A percentile compares a stretch with the other conserved stretches of the same genome.
Conservation (phyloP, 2,113 vertebrate genomes). For the Thalassoma bifasciatum region DNA sequence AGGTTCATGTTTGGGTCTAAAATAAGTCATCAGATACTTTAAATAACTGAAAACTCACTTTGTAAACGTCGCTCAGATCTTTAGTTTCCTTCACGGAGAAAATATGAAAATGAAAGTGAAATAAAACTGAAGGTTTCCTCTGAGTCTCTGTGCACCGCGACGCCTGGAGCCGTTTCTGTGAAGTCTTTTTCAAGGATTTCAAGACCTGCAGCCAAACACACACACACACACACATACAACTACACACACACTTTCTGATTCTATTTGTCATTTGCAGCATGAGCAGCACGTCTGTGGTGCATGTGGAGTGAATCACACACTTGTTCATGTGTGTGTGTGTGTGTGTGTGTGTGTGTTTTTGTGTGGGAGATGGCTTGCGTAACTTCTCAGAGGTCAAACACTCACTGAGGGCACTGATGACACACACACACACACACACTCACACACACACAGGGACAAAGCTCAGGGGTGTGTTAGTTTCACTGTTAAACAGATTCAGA, state of each 20-base stretch:
- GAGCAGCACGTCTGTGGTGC: conserved; percentile 19
- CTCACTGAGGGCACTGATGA: conserved; percentile 44
- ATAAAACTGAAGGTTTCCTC: neutral
- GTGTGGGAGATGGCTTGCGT: conserved; percentile 59
- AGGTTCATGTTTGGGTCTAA: neutral
- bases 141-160: neutral
- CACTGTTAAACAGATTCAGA: conserved; percentile 6
- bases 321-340: conserved; percentile 21
- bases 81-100: neutral
- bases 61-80: neutral
- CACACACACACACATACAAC: conserved; percentile 1
- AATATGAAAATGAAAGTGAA: neutral
- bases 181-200: conserved; percentile 6
- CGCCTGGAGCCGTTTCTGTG: conserved; percentile 10
- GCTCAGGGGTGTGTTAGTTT: conserved; percentile 14
- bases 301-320: conserved; percentile 40
- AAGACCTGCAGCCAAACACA: conserved; percentile 7
- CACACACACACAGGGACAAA: conserved; percentile 26
- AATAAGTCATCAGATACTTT: neutral
- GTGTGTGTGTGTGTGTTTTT: conserved; percentile 2
- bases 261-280: conserved; percentile 21
- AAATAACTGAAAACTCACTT: neutral
- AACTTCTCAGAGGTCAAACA: conserved; percentile 65
- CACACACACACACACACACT: too few relatives aligned
- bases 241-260: conserved; percentile 30